Percentiles rank a stretch among this genome's conserved stretches.
These are phyloP conservation scores for Timandra comae DNA, from an alignment of 2,888 invertebrate genomes.

Conservation along the genomic window DNA sequence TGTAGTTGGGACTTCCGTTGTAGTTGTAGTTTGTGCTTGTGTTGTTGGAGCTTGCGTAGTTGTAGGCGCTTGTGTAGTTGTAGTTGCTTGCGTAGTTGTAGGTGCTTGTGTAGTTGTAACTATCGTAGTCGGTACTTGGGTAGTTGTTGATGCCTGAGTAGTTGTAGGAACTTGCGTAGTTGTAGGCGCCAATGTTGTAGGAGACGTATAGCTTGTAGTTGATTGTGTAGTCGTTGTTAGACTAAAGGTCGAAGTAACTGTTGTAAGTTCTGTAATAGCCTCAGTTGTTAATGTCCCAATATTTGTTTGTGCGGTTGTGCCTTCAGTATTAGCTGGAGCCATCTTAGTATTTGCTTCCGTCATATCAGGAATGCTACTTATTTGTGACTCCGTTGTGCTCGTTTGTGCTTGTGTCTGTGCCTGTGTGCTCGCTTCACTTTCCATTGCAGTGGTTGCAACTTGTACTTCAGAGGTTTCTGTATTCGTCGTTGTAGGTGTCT, in stretches of 20 bases:
- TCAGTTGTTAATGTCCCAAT: conserved; percentile 8
- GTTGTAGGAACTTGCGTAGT: conserved; percentile 20
- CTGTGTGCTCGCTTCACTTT: conserved; percentile 37
- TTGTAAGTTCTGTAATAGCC: conserved; percentile 18
- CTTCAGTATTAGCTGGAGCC: conserved; percentile 4
- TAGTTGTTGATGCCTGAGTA: conserved; percentile 17
- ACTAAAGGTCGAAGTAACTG: conserved; percentile 18
- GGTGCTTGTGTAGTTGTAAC: conserved; percentile 8
- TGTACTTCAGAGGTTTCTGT: conserved; percentile 37
- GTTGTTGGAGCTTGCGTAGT: conserved; percentile 21
- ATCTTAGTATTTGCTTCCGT: conserved; percentile 9
- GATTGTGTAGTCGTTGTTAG: conserved; percentile 31
- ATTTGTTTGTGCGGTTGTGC: conserved; percentile 11
- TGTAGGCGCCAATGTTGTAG: conserved; percentile 21
- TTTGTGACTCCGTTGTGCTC: conserved; percentile 30
- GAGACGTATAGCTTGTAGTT: conserved; percentile 24
- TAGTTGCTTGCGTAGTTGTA: conserved; percentile 18
- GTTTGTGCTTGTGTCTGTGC: conserved; percentile 32
- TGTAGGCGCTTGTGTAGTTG: conserved; percentile 21
- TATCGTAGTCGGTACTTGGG: conserved; percentile 3
- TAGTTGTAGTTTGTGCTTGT: conserved; percentile 15
- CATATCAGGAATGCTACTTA: conserved; percentile 26
- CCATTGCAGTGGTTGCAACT: conserved; percentile 27
- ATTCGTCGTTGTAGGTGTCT: conserved; percentile 39
- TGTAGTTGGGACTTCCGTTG: conserved; percentile 25